Percentiles rank a stretch among this genome's conserved stretches.
These are phyloP conservation scores for Oithona nana DNA, from an alignment of 2,888 invertebrate genomes.

Conservation along the genomic window DNA sequence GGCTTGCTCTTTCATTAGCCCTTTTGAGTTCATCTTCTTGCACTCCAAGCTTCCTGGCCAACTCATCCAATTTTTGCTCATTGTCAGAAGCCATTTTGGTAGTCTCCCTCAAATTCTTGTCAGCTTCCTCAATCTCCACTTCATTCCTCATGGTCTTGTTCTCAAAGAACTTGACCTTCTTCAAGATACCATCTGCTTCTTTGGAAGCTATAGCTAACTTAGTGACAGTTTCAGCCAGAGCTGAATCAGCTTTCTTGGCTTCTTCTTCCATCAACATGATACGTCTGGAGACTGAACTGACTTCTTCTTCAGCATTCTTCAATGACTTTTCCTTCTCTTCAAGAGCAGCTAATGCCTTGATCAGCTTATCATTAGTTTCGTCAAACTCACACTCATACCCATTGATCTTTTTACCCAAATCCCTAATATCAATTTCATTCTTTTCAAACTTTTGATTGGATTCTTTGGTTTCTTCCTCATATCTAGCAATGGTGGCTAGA, in stretches of 20 bases:
- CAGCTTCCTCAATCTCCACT: conserved; percentile 14
- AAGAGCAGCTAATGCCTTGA: conserved; percentile 1
- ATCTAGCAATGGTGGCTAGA: neutral
- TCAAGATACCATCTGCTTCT: conserved; percentile 14
- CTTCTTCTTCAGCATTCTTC: conserved; percentile 13
- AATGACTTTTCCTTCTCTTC: conserved; percentile 16
- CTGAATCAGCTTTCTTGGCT: conserved; percentile 13
- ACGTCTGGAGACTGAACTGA: conserved; percentile 5
- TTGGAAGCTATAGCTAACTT: conserved; percentile 12
- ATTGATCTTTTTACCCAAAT: conserved; percentile 7
- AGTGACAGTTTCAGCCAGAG: conserved; percentile 15
- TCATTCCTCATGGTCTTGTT: conserved; percentile 16
- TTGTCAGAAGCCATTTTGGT: conserved; percentile 16
- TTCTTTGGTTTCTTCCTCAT: conserved; percentile 15
- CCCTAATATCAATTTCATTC: conserved; percentile 7
- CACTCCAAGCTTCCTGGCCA: conserved; percentile 11
- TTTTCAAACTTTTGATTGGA: conserved; percentile 1
- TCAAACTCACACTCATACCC: conserved; percentile 9
- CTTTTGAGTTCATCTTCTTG: conserved; percentile 16
- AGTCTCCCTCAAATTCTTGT: conserved; percentile 14
- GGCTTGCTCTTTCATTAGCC: conserved; percentile 8
- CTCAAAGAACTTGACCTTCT: conserved; percentile 17
- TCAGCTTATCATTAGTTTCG: conserved; percentile 16
- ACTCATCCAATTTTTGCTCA: conserved; percentile 13
- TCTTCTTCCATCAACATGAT: conserved; percentile 17